Base-by-base conservation (phyloP, 2,113 vertebrate species). In the Rhea pennata region DNA sequence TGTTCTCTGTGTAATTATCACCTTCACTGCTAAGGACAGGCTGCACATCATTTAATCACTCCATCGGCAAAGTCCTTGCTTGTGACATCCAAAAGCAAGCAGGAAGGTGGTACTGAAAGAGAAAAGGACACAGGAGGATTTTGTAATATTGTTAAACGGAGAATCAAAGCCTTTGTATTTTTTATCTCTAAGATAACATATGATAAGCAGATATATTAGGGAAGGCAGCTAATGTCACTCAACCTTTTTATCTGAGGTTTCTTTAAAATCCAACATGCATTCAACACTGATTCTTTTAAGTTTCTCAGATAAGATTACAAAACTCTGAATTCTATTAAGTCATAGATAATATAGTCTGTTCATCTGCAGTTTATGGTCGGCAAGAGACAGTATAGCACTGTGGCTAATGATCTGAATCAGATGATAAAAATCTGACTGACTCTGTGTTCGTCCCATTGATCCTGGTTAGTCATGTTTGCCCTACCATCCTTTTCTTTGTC, bases 11-110 rank as follows among this genome's bases (percentile, higher is more conserved):
- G 74, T 89, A 96, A 95, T 97, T 97, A 96, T 97, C 96, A 85
- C 92, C 80, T 95, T 88, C 74, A 87, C 54, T 93, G 76, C 56
- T 88, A 87, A 98, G 95, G 93, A 73, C 58, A 94, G 67, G 44
- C 44, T 92, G 67, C 84, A 69, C 21, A 79, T 95, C 87, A 89
- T 92, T 97, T 97, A 98, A 97, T 96, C 93, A 90, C 87, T 96
- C 58, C 69, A 90, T 97, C 81, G 21, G 54, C 83, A 92, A 92
- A 93, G 70, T 94, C 74, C 79, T 96, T 97, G 87, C 65, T 77
- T 67, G 40, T 95, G 89, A 95, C 79, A 93, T 91, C 54, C 26
- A 71, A 83, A 82, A 91, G 27, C 54, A 92, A 69, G 4, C 6
- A 85, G 46, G 54, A 84, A 84, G 26, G 22, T 71, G 54, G 72